Base-by-base conservation (phyloP, 2,888 invertebrate species). In the Agriopis marginaria region DNA sequence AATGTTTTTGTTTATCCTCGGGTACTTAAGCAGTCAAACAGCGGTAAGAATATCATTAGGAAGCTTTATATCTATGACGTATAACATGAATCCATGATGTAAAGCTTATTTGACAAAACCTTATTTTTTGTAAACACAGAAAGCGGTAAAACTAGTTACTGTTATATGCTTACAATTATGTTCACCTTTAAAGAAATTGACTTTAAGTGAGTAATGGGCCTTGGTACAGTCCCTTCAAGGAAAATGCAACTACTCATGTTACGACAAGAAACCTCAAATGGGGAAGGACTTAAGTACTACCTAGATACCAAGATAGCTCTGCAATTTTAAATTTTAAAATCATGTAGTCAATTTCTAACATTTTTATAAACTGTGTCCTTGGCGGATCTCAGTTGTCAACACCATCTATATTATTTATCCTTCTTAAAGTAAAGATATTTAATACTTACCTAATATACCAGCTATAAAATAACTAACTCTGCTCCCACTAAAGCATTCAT, bases 191-290 rank as follows among this genome's bases (percentile, higher is more conserved):
- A 58, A 62, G 56, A 68, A 72, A 69, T 68, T 60, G 40, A 64
- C 55, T 59, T 44, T 39, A 61, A 54, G 67, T 71, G 67, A 72
- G 59, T 70, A 67, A 72, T 67, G 62, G 71, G 67, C 68, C 69
- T 71, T 54, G 76, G 76, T 68, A 70, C 55, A 63, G 65, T 71
- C 71, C 69, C 67, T 62, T 76, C 63, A 70, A 76, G 74, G 73
- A 72, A 74, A 75, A 68, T 47, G 56, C 53, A 17, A 64, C 63
- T 50, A 53, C 55, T 63, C 63, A 62, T 47, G 40, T 39, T 56
- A 55, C 9, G 42, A 63, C 68, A 60, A 61, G 32, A 12, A 60
- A 63, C 67, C 67, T 70, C 64, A 73, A 63, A 65, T 68, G 69
- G 63, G 55, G 63, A 68, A 70, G 55, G 68, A 60, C 59, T 1